Base-by-base conservation (phyloP, 2,113 vertebrate species). In the Oceanodroma tethys region DNA sequence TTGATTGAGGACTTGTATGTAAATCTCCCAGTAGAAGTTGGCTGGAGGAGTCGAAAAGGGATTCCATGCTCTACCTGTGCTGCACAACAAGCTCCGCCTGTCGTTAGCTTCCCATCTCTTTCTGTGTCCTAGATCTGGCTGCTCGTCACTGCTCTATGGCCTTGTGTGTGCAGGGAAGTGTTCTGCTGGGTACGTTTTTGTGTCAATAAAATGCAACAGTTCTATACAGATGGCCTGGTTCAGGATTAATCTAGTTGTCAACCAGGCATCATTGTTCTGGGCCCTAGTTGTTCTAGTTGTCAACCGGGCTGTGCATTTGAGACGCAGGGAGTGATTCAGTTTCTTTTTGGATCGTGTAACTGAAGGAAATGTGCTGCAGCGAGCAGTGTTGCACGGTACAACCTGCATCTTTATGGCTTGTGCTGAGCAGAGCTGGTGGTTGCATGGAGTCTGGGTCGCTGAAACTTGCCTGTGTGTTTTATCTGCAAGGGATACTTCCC, bases 131-230 rank as follows among this genome's bases (percentile, higher is more conserved):
- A 82, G 80, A 88, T 81, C 90, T 25, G 47, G 63, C 96, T 95
- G 90, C 94, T 96, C 80, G 21, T 73, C 60, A 32, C 92, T 58
- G 90, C 97, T 97, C 96, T 93, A 19, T 93, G 89, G 96, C 97
- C 84, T 42, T 90, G 55, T 89, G 86, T 60, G 88, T 89, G 97
- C 96, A 85, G 86, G 90, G 73, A 60, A 93, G 68, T 94, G 59
- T 95, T 97, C 89, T 97, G 94, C 96, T 95, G 97, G 96, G 93
- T 90, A 38, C n/a, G 6, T 93, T 94, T 95, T 66, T 87, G 60
- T 97, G 89, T 95, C 97, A 93, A 50, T 97, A 93, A 97, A 95
- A 53, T 96, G 96, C 96, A 96, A 74, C 90, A 94, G 90, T 93
- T 96, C 94, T 66, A 74, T 95, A 84, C 90, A 74, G 93, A 71